Conservation (phyloP, 2,888 invertebrate genomes). For the Sphaeridia pumilis region DNA sequence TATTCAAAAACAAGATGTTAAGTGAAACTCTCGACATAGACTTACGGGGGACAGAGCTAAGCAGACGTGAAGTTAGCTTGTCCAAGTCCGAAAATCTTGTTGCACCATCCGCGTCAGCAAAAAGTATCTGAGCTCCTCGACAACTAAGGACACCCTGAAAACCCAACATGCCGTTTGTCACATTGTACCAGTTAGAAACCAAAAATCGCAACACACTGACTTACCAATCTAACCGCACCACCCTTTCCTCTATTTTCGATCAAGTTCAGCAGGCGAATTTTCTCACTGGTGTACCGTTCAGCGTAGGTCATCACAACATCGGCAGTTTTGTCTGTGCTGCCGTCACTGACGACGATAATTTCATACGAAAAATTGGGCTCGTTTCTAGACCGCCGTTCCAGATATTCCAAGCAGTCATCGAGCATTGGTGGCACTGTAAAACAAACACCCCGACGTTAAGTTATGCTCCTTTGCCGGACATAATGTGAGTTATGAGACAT, state of each 20-base stretch:
- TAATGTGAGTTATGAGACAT: no score
- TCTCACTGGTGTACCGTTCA: constrained; percentile 58
- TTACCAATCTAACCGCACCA: constrained; percentile 84
- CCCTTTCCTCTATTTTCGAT: constrained; percentile 92
- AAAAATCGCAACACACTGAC: no score
- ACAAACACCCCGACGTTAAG: no score
- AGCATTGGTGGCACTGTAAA: constrained; percentile 72
- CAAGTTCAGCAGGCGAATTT: constrained; percentile 72
- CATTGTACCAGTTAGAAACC: no score
- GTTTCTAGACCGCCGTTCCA: constrained; percentile 52
- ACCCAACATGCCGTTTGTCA: no score
- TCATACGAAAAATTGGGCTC: constrained; percentile 64
- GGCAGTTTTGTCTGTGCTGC: constrained; percentile 80
- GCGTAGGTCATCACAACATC: constrained; percentile 62
- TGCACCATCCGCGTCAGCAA: constrained; percentile 99
- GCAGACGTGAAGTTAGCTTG: constrained; percentile 27
- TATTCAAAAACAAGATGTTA: no score
- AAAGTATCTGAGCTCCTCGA: constrained; percentile 73
- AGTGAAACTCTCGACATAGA: neutral
- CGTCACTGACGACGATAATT: constrained; percentile 93
- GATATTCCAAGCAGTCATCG: constrained; percentile 71
- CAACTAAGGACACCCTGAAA: constrained; percentile 77
- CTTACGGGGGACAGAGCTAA: neutral
- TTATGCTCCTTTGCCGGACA: no score
- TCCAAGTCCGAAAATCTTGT: constrained; percentile 79